phyloP scores from a whole-genome alignment of 2,888 invertebrate genomes.

The Dexiosoma caninum region DNA sequence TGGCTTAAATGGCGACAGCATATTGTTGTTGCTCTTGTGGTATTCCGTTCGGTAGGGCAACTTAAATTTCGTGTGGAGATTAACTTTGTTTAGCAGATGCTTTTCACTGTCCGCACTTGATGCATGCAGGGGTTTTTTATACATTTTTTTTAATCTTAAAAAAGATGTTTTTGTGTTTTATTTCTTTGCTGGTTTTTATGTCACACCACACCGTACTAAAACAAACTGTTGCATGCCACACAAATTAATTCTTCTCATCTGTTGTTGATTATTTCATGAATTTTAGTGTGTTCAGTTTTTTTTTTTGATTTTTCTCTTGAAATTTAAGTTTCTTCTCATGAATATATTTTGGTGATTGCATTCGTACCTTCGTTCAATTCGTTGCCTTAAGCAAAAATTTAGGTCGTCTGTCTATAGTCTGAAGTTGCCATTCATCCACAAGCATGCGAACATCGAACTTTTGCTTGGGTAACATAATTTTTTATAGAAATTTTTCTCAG shows the following conservation, averaged over 20 bases:
- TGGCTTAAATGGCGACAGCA: slow-evolving; percentile 49
- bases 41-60: slow-evolving; percentile 8
- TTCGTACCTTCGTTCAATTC: too few relatives aligned
- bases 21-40: slow-evolving; percentile 7
- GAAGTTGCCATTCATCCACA: slow-evolving; percentile 31
- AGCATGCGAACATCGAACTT: slow-evolving; percentile 2
- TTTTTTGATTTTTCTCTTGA: slow-evolving; percentile 39
- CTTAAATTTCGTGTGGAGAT: slow-evolving; percentile 10
- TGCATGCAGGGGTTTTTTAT: slow-evolving; percentile 31
- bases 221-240: slow-evolving; percentile 13
- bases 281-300: slow-evolving; percentile 23
- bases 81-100: slow-evolving; percentile 37
- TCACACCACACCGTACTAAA: slow-evolving; percentile 36
- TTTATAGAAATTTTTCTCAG: background rate
- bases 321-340: slow-evolving; percentile 43
- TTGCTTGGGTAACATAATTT: slow-evolving; percentile 9
- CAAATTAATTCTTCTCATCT: slow-evolving; percentile 19
- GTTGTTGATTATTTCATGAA: slow-evolving; percentile 36
- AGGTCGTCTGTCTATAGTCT: slow-evolving; percentile 48
- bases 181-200: slow-evolving; percentile 33
- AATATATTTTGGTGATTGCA: slow-evolving; percentile 27
- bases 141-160: slow-evolving; percentile 2
- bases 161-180: background rate
- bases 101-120: slow-evolving; percentile 48
- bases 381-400: slow-evolving; percentile 43